Conservation (phyloP, 2,797 vertebrate genomes). For the Oceanodroma leucorhoa region DNA sequence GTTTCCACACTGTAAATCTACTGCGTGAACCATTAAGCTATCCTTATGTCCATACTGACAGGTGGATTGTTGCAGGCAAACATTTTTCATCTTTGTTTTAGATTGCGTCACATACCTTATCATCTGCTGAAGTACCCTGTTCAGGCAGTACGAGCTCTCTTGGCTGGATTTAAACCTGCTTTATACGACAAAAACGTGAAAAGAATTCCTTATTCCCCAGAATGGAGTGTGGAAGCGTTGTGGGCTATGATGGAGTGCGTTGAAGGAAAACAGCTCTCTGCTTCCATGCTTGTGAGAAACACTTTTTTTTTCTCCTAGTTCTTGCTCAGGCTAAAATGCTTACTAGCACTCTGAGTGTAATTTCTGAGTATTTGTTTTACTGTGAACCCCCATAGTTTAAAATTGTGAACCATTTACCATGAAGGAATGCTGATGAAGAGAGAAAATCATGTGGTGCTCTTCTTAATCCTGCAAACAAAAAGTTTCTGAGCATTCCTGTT, state of each 20-base stretch:
- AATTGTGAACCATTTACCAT: background rate
- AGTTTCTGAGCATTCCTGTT: background rate
- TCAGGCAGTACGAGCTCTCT: constrained; percentile 76
- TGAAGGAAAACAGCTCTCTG: constrained; percentile 78
- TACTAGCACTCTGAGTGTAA: background rate
- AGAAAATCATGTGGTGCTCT: rapidly evolving
- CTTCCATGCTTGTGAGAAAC: constrained; percentile 77
- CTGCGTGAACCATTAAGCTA: rapidly evolving
- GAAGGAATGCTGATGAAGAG: background rate
- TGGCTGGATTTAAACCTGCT: constrained; percentile 87
- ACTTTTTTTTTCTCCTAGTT: background rate
- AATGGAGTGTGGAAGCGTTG: constrained; percentile 86
- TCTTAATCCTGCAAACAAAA: background rate
- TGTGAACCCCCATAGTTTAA: background rate
- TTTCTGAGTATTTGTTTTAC: background rate
- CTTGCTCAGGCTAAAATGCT: background rate
- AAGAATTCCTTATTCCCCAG: constrained; percentile 84
- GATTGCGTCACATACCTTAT: constrained; percentile 83
- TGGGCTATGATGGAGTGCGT: constrained; percentile 84
- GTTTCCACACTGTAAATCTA: rapidly evolving
- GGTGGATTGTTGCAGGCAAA: background rate
- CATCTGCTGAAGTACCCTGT: constrained; percentile 82
- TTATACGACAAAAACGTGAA: background rate
- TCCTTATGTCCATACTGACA: no score
- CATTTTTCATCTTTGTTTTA: constrained; percentile 37